Evolutionary conservation across 2,113 vertebrate species (phyloP).

Genomic region (Miniopterus natalensis): DNA sequence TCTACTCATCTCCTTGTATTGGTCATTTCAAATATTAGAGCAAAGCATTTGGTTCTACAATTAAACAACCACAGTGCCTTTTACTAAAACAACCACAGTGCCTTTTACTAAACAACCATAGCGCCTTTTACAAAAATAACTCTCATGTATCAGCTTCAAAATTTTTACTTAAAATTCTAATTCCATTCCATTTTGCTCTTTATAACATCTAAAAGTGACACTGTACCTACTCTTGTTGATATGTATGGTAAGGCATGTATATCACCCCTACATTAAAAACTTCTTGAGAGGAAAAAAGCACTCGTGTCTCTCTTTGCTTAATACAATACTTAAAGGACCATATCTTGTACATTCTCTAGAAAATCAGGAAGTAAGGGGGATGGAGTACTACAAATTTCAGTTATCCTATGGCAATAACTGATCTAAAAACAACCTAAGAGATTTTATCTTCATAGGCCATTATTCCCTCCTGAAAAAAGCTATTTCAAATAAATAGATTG

Average conservation of each 20-base stretch:
- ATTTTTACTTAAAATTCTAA: conserved; percentile 23
- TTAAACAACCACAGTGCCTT: not conserved
- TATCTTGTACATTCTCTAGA: not conserved
- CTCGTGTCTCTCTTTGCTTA: not conserved
- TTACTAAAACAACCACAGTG: not conserved
- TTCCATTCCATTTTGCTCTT: not conserved
- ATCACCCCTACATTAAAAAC: not conserved
- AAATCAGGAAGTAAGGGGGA: not conserved
- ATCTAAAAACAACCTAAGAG: not conserved
- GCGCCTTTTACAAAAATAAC: not conserved
- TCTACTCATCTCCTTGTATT: not conserved
- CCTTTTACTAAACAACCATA: not conserved
- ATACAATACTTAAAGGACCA: not conserved
- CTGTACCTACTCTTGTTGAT: not conserved
- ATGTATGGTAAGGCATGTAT: not conserved
- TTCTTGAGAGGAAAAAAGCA: not conserved
- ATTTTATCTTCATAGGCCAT: not conserved
- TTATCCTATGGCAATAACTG: not conserved
- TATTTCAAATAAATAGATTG: too few species aligned
- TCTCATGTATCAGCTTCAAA: not conserved
- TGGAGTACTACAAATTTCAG: not conserved
- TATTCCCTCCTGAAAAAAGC: not conserved
- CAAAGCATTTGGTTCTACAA: not conserved
- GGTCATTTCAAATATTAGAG: not conserved
- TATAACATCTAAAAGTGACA: not conserved